A percentile compares a stretch with the other conserved stretches of the same genome.
Evolutionary conservation across 2,888 invertebrate species (phyloP).

Genomic region (Endotricha flammealis): DNA sequence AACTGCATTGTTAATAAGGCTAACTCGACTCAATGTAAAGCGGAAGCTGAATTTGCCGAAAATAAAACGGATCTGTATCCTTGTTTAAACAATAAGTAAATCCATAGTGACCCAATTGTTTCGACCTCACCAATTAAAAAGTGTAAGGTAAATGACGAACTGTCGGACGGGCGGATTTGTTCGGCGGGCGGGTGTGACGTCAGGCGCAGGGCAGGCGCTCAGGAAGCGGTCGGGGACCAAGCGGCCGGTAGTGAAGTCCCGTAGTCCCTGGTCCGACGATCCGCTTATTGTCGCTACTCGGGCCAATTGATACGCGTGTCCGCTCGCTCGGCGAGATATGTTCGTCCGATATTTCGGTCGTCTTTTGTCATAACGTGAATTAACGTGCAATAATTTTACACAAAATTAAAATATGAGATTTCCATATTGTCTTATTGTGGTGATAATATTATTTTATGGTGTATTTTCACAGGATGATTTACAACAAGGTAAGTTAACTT

Average conservation of each 20-base stretch:
- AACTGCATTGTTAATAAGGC: constrained; percentile 6
- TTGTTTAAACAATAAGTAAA: constrained; percentile 50
- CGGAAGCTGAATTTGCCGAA: constrained; percentile 34
- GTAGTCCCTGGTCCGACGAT: constrained; percentile 52
- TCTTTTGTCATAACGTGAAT: constrained; percentile 29
- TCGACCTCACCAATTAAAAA: constrained; percentile 75
- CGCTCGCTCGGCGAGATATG: constrained; percentile 56
- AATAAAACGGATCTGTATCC: constrained; percentile 35
- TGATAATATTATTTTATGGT: constrained; percentile 34
- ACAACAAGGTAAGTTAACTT: constrained; percentile 44
- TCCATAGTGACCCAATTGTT: constrained; percentile 67
- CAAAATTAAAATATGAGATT: constrained; percentile 39
- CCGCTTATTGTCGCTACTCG: constrained; percentile 62
- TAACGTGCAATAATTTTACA: constrained; percentile 11
- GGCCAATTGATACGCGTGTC: constrained; percentile 73
- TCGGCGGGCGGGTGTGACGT: constrained; percentile 39
- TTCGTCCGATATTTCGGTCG: constrained; percentile 43
- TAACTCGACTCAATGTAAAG: constrained; percentile 16
- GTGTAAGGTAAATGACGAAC: constrained; percentile 65
- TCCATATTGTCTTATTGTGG: constrained; percentile 26
- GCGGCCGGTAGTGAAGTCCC: constrained; percentile 54
- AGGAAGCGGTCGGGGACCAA: constrained; percentile 55
- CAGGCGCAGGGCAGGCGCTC: constrained; percentile 44
- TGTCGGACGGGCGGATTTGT: constrained; percentile 31
- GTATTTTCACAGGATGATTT: constrained; percentile 42